Base-by-base conservation (phyloP, 2,797 vertebrate genomes). In the Pseudochirops corinnae region DNA sequence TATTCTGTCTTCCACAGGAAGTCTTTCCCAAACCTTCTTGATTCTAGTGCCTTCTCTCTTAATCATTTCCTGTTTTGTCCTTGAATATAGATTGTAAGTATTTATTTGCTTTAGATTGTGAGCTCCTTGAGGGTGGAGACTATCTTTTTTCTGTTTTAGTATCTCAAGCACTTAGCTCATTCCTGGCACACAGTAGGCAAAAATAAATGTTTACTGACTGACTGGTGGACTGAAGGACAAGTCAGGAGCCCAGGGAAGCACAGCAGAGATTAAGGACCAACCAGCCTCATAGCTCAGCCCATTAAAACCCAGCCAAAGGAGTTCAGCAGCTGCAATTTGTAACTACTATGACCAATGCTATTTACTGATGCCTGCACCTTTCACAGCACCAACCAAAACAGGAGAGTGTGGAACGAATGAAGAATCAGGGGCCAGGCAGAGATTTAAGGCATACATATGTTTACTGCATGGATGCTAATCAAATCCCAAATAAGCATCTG, bases 261-360 rank as follows among this genome's bases (percentile, higher is more conserved):
- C 16, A 74, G n/a, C 39, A 9, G 33, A 39, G n/a, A 39, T 39
- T 39, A 31, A 60, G 10, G 29, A 29, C 10, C 29, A 58, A 28
- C 26, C 21, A 58, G 5, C 1, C 56, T 29, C 28, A 58, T 29
- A 67, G 60, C 13, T 31, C 33, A n/a, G 33, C 28, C 14, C 13
- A 33, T 67, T 10, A 16, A 13, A 67, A 4, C 12, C 13, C 60
- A 67, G 12, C 12, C 4, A 4, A 67, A 33, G 62, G 6, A 62
- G 16, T 1, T 13, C 31, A 67, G 33, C 33, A 98, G 97, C 58
- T 96, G 94, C 93, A 94, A 93, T 90, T 94, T 93, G 55, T 95
- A 53, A 4, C 67, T 91, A 10, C 50, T 92, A 53, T 91, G 91
- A 95, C 58, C 58, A 93, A 56, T 46, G 14, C 74, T 93, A 58